Percentiles rank a stretch among this genome's conserved stretches.
These are phyloP conservation scores for Orestias chungarensis DNA, from an alignment of 2,797 vertebrate genomes.

Conservation along the genomic window DNA sequence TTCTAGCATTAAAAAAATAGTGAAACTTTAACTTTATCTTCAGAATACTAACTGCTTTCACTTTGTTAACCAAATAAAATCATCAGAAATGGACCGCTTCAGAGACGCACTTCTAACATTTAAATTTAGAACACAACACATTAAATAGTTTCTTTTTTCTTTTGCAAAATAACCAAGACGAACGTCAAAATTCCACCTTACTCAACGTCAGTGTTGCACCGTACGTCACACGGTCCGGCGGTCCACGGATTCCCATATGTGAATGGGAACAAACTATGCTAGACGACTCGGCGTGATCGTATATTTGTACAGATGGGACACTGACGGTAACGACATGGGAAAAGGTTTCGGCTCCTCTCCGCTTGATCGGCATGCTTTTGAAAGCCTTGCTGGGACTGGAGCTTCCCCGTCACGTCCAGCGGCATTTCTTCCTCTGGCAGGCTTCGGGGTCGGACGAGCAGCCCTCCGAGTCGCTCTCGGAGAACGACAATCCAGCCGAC, in stretches of 20 bases:
- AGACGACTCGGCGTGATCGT: conserved; percentile 19
- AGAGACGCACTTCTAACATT: conserved; percentile 18
- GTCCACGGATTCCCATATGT: conserved; percentile 2
- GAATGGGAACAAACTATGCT: conserved; percentile 20
- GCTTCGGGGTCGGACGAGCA: conserved; percentile 82
- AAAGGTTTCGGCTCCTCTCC: conserved; percentile 42
- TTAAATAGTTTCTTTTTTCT: neutral
- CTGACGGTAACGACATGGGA: conserved; percentile 39
- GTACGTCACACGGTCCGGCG: conserved; percentile 24
- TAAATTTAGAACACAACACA: conserved; percentile 32
- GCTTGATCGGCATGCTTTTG: conserved; percentile 35
- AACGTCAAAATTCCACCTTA: conserved; percentile 30
- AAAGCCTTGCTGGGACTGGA: conserved; percentile 22
- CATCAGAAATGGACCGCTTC: conserved; percentile 23
- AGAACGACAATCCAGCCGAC: conserved; percentile 68
- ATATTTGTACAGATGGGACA: conserved; percentile 30
- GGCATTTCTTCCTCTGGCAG: conserved; percentile 92
- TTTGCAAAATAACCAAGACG: conserved; percentile 25
- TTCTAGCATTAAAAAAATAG: conserved; percentile 8
- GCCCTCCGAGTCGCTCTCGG: conserved; percentile 82
- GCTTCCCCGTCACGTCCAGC: conserved; percentile 84
- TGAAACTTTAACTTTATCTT: neutral
- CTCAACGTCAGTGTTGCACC: conserved; percentile 43
- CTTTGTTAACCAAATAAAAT: conserved; percentile 33
- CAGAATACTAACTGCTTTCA: conserved; percentile 17